A percentile compares a stretch with the other conserved stretches of the same genome.
phyloP scores from a whole-genome alignment of 1,140 invertebrate genomes.

The Hesperophylax magnus region DNA sequence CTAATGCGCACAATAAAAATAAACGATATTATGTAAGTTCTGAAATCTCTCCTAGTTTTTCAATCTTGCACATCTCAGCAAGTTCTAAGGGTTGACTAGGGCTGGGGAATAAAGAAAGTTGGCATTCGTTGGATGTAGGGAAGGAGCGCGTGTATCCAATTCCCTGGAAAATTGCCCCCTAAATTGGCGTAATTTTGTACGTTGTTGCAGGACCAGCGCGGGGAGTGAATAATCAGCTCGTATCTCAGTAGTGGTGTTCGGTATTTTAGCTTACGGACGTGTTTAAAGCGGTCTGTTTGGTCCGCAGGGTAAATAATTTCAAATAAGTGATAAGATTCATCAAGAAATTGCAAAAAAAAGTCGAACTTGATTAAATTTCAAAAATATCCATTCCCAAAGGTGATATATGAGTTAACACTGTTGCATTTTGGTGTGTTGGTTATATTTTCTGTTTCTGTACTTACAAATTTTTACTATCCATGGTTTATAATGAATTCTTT shows the following conservation, averaged over 20 bases:
- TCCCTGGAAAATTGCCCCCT: conserved; percentile 33
- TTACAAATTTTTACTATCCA: background rate
- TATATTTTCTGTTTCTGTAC: background rate
- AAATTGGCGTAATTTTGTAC: conserved; percentile 38
- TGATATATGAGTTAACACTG: too few relatives aligned
- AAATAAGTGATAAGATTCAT: too few relatives aligned
- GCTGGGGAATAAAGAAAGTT: background rate
- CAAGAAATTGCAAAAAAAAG: too few relatives aligned
- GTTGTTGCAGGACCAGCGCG: background rate
- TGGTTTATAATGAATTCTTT: too few relatives aligned
- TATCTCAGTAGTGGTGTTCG: background rate
- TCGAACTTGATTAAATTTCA: too few relatives aligned
- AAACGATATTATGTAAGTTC: too few relatives aligned
- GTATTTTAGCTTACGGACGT: background rate
- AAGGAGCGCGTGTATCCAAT: conserved; percentile 25
- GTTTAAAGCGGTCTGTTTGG: background rate
- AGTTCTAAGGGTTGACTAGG: background rate
- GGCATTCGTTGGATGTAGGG: conserved; percentile 16
- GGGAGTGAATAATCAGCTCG: background rate
- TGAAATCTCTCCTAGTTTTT: background rate
- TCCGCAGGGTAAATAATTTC: background rate
- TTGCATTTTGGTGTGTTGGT: background rate
- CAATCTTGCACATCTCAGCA: conserved; percentile 4
- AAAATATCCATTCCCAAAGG: too few relatives aligned
- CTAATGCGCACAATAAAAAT: too few relatives aligned